Evolutionary conservation across 2,797 vertebrate genomes (phyloP).

Genomic region (Crax fasciolata): DNA sequence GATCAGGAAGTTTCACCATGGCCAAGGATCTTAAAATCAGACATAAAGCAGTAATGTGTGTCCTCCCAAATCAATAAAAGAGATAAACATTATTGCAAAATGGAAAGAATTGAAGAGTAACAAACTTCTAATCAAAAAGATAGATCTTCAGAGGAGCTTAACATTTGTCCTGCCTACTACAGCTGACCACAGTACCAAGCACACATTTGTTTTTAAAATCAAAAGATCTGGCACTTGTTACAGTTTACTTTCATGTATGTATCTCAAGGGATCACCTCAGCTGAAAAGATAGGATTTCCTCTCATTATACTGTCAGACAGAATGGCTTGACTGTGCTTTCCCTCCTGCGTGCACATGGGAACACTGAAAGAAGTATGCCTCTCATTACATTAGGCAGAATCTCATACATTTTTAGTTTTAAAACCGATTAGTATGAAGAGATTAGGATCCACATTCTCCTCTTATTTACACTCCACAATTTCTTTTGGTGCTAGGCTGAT

Average conservation of each 20-base stretch:
- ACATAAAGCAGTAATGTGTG: background rate
- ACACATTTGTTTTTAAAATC: constrained; percentile 21
- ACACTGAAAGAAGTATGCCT: background rate
- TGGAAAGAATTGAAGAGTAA: background rate
- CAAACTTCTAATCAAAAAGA: background rate
- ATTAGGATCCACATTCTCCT: background rate
- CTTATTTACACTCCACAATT: background rate
- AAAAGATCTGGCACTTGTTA: constrained; percentile 1
- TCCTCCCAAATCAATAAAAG: background rate
- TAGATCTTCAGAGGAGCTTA: background rate
- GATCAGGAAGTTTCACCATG: background rate
- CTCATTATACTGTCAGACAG: background rate
- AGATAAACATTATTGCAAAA: background rate
- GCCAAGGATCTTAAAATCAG: background rate
- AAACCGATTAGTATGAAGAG: constrained; percentile 5
- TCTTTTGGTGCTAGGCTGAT: background rate
- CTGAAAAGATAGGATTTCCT: background rate
- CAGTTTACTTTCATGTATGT: constrained; percentile 40
- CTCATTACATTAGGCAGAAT: background rate
- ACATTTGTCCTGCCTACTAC: background rate
- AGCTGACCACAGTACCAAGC: background rate
- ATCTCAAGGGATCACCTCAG: background rate
- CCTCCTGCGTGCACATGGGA: background rate
- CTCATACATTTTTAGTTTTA: constrained; percentile 25
- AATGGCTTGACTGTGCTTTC: background rate